Base-by-base conservation (phyloP, 1,140 invertebrate species). In the Trichonephila clavipes region DNA sequence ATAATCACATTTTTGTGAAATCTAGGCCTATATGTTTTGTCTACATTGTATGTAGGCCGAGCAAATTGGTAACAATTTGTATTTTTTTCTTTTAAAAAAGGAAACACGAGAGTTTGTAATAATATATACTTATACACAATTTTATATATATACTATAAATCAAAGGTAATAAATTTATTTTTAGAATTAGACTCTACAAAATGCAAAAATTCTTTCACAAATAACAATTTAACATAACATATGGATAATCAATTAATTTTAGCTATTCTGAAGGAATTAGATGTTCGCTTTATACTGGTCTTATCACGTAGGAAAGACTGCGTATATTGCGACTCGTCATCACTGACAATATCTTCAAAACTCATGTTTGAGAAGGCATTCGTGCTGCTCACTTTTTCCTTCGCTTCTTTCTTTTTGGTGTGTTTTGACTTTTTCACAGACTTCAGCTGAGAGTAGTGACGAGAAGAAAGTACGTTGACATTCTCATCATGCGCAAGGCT, bases 351-450 rank as follows among this genome's bases (percentile, higher is more conserved):
- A 95, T 98, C 97, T 95, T 98, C 97, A 94, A 98, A 98, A 95
- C 97, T 98, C 97, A 98, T 97, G 95, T 98, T 98, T 94, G 97
- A 97, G 94, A 98, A 97, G 6, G 97, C 97, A 4, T 94, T 95
- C n/a, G 94, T 94, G 58, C 94, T 94, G 44, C 77, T 85, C 0
- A 59, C 82, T 34, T 86, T 85, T 18, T 95, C 94, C 62, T 95
- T 94, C 0, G 87, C 82, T 92, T 95, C 94, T 83, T 94, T 94
- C 66, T 92, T 94, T 94, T 95, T 95, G 19, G 93, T 94, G 24
- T 94, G 94, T 64, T 94, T 95, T 18, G 93, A 94, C n/a, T 88
- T 94, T 94, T 94, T 95, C 19, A 83, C 81, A 21, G 94, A 69
- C 66, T 94, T 95, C 77, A 90, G 72, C 66, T 93, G 91, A 14